Conservation (phyloP, 2,797 vertebrate genomes). For the Scolopax rusticola region DNA sequence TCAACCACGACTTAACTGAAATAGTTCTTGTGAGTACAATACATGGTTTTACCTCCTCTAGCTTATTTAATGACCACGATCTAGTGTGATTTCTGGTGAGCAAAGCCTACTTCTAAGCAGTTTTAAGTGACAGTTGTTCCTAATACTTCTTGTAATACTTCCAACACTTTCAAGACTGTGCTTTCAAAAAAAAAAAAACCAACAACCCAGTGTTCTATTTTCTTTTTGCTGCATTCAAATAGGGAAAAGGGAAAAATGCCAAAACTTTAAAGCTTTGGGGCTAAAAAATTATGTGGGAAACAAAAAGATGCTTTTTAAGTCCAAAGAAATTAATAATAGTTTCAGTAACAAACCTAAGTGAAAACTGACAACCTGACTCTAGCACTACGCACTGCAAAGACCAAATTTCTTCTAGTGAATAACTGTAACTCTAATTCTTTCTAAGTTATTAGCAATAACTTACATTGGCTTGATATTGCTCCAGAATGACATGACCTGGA, state of each 20-base stretch:
- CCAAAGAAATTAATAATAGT: not conserved
- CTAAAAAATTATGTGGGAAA: not conserved
- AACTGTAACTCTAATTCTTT: not conserved
- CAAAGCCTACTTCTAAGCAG: not conserved
- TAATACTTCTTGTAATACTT: not conserved
- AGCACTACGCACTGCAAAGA: not conserved
- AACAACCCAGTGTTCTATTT: not conserved
- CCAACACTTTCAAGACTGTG: not conserved
- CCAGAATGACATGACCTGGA: slow-evolving; percentile 93
- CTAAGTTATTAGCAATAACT: slow-evolving; percentile 45
- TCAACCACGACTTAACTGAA: not conserved
- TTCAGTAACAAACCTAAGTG: not conserved
- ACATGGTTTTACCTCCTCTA: not conserved
- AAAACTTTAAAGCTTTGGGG: not conserved
- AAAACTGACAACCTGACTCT: not conserved
- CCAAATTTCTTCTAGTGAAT: not conserved
- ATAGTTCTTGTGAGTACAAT: not conserved
- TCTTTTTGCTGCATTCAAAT: not conserved
- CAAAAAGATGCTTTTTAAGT: not conserved
- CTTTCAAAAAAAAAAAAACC: not conserved
- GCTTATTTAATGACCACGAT: not conserved
- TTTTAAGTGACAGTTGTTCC: not conserved
- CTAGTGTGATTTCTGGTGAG: not conserved
- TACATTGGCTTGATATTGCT: slow-evolving; percentile 97
- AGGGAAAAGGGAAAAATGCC: not conserved